Percentiles rank a stretch among this genome's conserved stretches.
Conservation (phyloP, 2,888 invertebrate species). For the Chymomyza fuscimana region DNA sequence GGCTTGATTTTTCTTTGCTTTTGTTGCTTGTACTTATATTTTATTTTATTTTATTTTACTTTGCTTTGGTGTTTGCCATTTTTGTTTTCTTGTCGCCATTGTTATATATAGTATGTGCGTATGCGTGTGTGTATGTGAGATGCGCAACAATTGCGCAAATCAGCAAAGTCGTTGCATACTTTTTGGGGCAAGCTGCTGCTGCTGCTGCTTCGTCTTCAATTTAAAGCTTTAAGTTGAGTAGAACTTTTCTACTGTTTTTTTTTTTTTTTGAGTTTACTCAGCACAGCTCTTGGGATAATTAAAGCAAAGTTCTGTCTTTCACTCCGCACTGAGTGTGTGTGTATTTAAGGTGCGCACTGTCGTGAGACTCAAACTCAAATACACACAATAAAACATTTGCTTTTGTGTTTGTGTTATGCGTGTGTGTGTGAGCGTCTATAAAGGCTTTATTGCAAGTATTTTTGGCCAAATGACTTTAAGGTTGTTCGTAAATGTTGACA, state of each 20-base stretch:
- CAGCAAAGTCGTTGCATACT: conserved; percentile 35
- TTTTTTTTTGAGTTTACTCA: background rate
- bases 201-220: background rate
- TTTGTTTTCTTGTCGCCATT: conserved; percentile 10
- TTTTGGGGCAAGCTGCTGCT: conserved; percentile 28
- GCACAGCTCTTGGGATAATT: background rate
- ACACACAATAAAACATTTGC: background rate
- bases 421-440: background rate
- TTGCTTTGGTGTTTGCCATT: conserved; percentile 2
- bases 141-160: conserved; percentile 35
- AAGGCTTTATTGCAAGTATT: background rate
- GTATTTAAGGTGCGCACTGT: background rate
- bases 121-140: conserved; percentile 10
- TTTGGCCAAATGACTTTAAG: background rate
- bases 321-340: background rate
- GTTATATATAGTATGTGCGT: conserved; percentile 19
- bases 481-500: background rate
- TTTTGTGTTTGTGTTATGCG: background rate
- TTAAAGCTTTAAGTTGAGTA: conserved; percentile 1
- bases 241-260: background rate
- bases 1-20: conserved; percentile 15
- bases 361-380: background rate
- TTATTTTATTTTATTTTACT: background rate
- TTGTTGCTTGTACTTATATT: background rate
- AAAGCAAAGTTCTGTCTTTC: background rate